phyloP scores from a whole-genome alignment of 1,140 invertebrate genomes.

The Trachymyrmex septentrionalis region DNA sequence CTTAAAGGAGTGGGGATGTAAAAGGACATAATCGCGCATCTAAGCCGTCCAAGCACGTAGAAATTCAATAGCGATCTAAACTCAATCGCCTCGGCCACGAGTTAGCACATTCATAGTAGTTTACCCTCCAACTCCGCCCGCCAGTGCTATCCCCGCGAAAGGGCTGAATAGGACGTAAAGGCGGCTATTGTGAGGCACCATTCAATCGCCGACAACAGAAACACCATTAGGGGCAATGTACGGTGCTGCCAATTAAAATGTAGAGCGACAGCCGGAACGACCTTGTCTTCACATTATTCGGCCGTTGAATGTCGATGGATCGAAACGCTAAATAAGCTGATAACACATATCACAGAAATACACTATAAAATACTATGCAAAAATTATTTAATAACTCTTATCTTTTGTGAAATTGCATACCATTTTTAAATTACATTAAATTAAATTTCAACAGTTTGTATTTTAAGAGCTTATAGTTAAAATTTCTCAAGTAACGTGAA shows the following conservation, averaged over 20 bases:
- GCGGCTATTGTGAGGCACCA: conserved; percentile 71
- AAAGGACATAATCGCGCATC: conserved; percentile 69
- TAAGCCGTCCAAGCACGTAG: conserved; percentile 67
- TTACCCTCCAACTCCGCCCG: conserved; percentile 62
- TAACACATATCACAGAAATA: conserved; percentile 16
- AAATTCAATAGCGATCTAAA: conserved; percentile 76
- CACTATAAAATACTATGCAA: neutral
- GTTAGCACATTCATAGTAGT: conserved; percentile 71
- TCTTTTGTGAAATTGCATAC: neutral
- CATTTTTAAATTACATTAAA: neutral
- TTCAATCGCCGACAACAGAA: conserved; percentile 75
- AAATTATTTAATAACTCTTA: neutral
- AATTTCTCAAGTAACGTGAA: neutral
- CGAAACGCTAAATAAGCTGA: conserved; percentile 44
- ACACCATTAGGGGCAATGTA: conserved; percentile 73
- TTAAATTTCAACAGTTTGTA: neutral
- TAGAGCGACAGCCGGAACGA: conserved; percentile 66
- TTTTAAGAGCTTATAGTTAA: neutral
- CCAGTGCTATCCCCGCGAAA: conserved; percentile 56
- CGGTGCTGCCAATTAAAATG: conserved; percentile 75
- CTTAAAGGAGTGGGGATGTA: neutral
- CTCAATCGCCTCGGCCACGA: conserved; percentile 61
- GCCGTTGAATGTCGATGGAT: conserved; percentile 42
- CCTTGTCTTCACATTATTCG: conserved; percentile 61
- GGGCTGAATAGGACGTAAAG: conserved; percentile 71